Evolutionary conservation across 2,888 invertebrate genomes (phyloP).

Genomic region (Leucophora obtusa): DNA sequence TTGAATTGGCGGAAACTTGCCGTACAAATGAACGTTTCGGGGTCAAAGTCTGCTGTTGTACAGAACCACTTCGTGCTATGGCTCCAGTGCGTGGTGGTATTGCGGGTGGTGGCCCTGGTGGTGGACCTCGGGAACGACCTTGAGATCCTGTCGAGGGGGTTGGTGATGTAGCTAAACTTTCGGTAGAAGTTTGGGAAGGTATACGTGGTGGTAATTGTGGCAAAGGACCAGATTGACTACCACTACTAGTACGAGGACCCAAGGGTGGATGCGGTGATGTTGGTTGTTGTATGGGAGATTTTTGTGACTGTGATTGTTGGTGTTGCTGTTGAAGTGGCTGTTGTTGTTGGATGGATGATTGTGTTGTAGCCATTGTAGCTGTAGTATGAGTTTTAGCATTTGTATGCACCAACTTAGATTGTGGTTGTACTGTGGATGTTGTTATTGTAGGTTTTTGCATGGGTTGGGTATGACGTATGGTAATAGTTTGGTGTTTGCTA

Average conservation of each 20-base stretch:
- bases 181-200: conserved; percentile 75
- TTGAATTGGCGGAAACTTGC: conserved; percentile 77
- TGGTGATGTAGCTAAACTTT: conserved; percentile 70
- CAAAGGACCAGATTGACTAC: conserved; percentile 65
- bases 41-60: conserved; percentile 70
- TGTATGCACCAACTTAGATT: conserved; percentile 68
- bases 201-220: conserved; percentile 78
- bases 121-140: conserved; percentile 71
- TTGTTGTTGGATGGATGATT: conserved; percentile 48
- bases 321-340: conserved; percentile 39
- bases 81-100: conserved; percentile 77
- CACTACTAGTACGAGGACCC: conserved; percentile 52
- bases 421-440: conserved; percentile 77
- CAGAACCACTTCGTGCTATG: conserved; percentile 75
- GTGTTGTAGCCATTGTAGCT: conserved; percentile 50
- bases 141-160: conserved; percentile 59
- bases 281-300: conserved; percentile 37
- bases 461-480: conserved; percentile 76
- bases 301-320: conserved; percentile 16
- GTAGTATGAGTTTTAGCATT: conserved; percentile 56
- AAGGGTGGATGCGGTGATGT: conserved; percentile 53
- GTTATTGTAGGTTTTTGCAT: conserved; percentile 77
- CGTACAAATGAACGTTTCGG: conserved; percentile 72
- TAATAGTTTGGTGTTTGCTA: conserved; percentile 70
- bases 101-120: conserved; percentile 78